phyloP scores from a whole-genome alignment of 2,113 vertebrate species.

The Epinephelus fuscoguttatus region DNA sequence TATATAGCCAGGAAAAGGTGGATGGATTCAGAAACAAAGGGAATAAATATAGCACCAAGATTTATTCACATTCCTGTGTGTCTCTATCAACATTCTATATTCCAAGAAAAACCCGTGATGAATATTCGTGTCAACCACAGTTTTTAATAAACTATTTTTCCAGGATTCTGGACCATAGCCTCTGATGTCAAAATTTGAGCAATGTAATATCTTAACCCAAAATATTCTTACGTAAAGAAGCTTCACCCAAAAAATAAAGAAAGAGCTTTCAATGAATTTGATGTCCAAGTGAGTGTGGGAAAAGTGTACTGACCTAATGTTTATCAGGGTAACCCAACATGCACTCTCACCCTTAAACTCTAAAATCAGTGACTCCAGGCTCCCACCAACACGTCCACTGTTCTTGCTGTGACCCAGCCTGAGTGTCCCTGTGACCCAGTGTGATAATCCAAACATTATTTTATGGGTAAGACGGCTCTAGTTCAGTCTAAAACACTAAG shows the following conservation, averaged over 20 bases:
- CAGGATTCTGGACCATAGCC: background rate
- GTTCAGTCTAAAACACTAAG: constrained; percentile 4
- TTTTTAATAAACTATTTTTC: background rate
- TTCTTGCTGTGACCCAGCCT: background rate
- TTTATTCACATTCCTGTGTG: constrained; percentile 8
- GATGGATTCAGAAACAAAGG: background rate
- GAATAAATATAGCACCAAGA: background rate
- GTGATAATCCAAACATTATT: constrained; percentile 40
- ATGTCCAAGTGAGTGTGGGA: constrained; percentile 10
- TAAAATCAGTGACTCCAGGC: background rate
- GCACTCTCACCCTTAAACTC: constrained; percentile 8
- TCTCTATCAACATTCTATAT: constrained; percentile 1
- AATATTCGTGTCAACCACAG: constrained; percentile 2
- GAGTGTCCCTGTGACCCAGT: constrained; percentile 11
- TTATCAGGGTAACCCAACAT: background rate
- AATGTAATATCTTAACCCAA: background rate
- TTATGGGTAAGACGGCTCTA: background rate
- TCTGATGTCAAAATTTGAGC: background rate
- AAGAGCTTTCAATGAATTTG: background rate
- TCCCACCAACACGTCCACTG: background rate
- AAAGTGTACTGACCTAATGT: background rate
- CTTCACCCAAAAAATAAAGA: background rate
- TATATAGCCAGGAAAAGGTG: background rate
- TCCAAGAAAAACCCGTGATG: background rate
- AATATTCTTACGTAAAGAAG: background rate